Evolutionary conservation across 2,113 vertebrate species (phyloP).

Genomic region (Rhynchomys soricoides): DNA sequence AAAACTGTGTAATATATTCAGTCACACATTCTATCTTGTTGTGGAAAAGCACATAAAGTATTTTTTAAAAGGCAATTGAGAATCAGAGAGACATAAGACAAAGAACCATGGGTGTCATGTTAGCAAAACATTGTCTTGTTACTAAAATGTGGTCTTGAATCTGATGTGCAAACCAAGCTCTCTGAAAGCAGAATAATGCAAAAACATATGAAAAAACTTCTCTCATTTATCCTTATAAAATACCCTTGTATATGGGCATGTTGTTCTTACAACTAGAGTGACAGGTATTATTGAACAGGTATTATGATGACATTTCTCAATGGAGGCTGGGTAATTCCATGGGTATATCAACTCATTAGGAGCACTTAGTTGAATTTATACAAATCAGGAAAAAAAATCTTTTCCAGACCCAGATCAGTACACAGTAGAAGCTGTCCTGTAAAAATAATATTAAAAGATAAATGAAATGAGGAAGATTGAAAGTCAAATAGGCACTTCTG

Average conservation of each 20-base stretch:
- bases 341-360: neutral
- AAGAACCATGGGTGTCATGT: neutral
- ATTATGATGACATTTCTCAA: neutral
- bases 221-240: neutral
- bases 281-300: neutral
- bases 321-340: neutral
- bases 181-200: neutral
- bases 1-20: neutral
- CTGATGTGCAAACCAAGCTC: conserved; percentile 22
- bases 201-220: neutral
- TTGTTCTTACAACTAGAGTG: neutral
- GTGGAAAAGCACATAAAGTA: neutral
- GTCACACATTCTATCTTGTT: neutral
- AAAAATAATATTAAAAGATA: conserved; percentile 21
- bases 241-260: neutral
- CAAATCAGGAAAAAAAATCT: conserved; percentile 28
- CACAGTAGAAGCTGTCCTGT: neutral
- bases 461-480: neutral
- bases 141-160: neutral
- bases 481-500: neutral
- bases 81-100: neutral
- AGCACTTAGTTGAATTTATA: conserved; percentile 1
- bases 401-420: neutral
- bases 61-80: conserved; percentile 22
- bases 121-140: neutral